Evolutionary conservation across 1,140 invertebrate genomes (phyloP).

Genomic region (Drosophila truncata): DNA sequence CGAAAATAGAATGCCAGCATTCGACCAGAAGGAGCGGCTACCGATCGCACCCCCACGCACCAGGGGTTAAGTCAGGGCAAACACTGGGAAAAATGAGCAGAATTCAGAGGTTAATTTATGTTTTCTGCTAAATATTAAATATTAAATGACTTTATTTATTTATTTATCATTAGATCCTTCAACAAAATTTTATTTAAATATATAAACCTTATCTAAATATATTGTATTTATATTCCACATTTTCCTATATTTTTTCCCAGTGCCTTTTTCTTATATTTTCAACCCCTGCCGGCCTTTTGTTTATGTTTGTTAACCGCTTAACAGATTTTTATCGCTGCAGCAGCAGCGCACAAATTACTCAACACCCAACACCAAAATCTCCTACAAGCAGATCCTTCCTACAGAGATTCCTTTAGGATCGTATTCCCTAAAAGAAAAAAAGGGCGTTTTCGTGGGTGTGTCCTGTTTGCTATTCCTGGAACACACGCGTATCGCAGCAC

Average conservation of each 20-base stretch:
- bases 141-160: too few relatives aligned
- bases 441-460: constrained; percentile 33
- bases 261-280: background rate
- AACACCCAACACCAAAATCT: constrained; percentile 53
- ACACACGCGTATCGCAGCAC: constrained; percentile 80
- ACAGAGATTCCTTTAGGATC: constrained; percentile 58
- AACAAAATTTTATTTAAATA: background rate
- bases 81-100: background rate
- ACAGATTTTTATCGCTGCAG: constrained; percentile 72
- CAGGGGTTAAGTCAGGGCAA: constrained; percentile 6
- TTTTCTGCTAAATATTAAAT: too few relatives aligned
- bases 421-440: constrained; percentile 39
- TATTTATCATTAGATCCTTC: background rate
- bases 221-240: too few relatives aligned
- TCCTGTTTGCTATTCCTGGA: constrained; percentile 64
- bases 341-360: constrained; percentile 76
- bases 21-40: constrained; percentile 62
- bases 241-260: constrained; percentile 1
- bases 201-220: too few relatives aligned
- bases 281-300: constrained; percentile 37
- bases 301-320: constrained; percentile 78
- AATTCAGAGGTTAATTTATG: background rate
- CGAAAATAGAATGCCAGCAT: constrained; percentile 72
- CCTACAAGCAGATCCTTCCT: constrained; percentile 5
- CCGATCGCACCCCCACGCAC: constrained; percentile 45